These are phyloP conservation scores for Lithodes maja DNA, from an alignment of 2,888 invertebrate species.

Conservation along the genomic window DNA sequence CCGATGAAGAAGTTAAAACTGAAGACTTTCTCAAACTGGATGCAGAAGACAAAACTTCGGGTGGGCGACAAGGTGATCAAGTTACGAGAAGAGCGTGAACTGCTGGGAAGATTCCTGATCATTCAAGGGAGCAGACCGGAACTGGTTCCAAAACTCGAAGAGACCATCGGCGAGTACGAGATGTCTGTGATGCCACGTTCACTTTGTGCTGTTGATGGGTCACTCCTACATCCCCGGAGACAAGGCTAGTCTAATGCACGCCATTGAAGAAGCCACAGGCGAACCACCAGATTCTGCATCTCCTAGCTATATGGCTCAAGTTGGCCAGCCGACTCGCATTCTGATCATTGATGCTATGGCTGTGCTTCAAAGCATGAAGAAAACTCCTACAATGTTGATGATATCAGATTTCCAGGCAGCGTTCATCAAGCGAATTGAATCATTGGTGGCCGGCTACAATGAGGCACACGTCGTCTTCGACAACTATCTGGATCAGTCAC, in stretches of 20 bases:
- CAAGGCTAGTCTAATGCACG: no score
- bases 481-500: background rate
- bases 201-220: no score
- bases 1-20: no score
- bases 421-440: background rate
- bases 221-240: no score
- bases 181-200: background rate
- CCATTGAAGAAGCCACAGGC: no score
- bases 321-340: background rate
- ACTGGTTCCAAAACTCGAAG: constrained; percentile 7
- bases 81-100: background rate
- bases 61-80: no score
- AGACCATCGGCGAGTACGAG: constrained; percentile 15
- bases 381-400: background rate
- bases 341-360: constrained; percentile 13
- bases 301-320: no score
- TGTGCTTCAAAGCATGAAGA: background rate
- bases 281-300: background rate
- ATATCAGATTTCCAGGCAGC: background rate
- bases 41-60: no score
- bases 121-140: constrained; percentile 41
- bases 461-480: background rate
- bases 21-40: no score
- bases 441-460: background rate
- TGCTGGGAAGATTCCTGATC: constrained; percentile 33